A percentile compares a stretch with the other conserved stretches of the same genome.
Evolutionary conservation across 2,888 invertebrate genomes (phyloP).

Genomic region (Stenodera caucasica): DNA sequence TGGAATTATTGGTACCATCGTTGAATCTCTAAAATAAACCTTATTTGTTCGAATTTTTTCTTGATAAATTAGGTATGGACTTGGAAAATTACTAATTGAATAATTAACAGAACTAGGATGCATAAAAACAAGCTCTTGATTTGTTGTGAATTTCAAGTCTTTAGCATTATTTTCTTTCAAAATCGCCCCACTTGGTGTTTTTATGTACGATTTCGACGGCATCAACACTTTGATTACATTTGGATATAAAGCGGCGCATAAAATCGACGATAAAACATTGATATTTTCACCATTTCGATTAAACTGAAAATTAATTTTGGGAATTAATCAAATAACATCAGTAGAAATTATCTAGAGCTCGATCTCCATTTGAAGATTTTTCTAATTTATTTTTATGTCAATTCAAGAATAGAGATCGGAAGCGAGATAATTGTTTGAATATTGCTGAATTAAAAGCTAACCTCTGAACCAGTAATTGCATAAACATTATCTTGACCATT

Average conservation of each 20-base stretch:
- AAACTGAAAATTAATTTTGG: too few species aligned
- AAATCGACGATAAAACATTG: slow-evolving; percentile 75
- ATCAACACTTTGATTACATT: slow-evolving; percentile 84
- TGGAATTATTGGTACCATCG: slow-evolving; percentile 76
- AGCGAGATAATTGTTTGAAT: too few species aligned
- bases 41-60: slow-evolving; percentile 81
- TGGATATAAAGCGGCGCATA: slow-evolving; percentile 92
- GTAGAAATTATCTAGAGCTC: too few species aligned
- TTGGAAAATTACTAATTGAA: slow-evolving; percentile 64
- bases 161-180: slow-evolving; percentile 70
- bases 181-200: slow-evolving; percentile 73
- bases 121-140: slow-evolving; percentile 68
- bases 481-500: slow-evolving; percentile 66
- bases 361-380: neutral
- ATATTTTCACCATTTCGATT: slow-evolving; percentile 76
- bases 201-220: slow-evolving; percentile 75
- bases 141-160: slow-evolving; percentile 75
- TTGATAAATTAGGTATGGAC: slow-evolving; percentile 79
- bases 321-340: too few species aligned
- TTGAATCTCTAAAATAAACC: slow-evolving; percentile 78
- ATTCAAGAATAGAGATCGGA: too few species aligned
- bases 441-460: neutral
- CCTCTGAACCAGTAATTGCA: neutral
- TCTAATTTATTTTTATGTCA: too few species aligned
- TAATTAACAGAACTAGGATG: slow-evolving; percentile 81